Evolutionary conservation across 2,888 invertebrate genomes (phyloP), one percentile per base, ranked within the genome.

Genomic region (Allacma fusca): DNA sequence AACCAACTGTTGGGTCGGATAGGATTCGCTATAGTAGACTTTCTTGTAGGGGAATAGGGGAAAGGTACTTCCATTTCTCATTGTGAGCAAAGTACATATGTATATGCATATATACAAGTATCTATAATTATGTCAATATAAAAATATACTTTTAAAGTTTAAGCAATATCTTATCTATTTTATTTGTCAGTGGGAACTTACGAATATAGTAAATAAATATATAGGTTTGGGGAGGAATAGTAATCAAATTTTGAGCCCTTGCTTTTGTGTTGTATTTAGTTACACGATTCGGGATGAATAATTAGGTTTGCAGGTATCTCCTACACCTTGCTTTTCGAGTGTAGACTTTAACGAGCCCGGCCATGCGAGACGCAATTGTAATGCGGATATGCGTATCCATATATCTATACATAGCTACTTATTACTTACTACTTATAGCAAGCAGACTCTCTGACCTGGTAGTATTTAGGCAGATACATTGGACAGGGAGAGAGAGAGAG

Each of bases 341-440:
- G 62, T n/a, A 62, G 62, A 26, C 7, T 62, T 2, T 62, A 74
- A 74, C 44, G 65, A 67, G 64, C 64, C 62, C 64, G 64, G 16
- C 65, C 64, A 74, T 74, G 74, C 74, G 65, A 67, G 65, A 74
- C 74, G 67, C 74, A 74, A 62, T 62, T 62, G 12, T 62, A 62
- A 62, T 62, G 23, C 62, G 73, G 50, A 72, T 72, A 29, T 72
- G 72, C 50, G 59, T 69, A 40, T 40, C 40, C 43, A 67, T 68
- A n/a, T 50, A 50, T 50, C 5, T 50, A 50, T 50, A 19, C 50
- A n/a, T 50, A 34, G 34, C 34, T 7, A 9, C 34, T 7, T 34
- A 34, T 34, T 34, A 34, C n/a, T n/a, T n/a, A n/a, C n/a, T n/a
- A n/a, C n/a, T n/a, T n/a, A n/a, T n/a, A n/a, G n/a, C n/a, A n/a